Conservation (phyloP, 1,140 invertebrate genomes). For the Thaumatotibia leucotreta region DNA sequence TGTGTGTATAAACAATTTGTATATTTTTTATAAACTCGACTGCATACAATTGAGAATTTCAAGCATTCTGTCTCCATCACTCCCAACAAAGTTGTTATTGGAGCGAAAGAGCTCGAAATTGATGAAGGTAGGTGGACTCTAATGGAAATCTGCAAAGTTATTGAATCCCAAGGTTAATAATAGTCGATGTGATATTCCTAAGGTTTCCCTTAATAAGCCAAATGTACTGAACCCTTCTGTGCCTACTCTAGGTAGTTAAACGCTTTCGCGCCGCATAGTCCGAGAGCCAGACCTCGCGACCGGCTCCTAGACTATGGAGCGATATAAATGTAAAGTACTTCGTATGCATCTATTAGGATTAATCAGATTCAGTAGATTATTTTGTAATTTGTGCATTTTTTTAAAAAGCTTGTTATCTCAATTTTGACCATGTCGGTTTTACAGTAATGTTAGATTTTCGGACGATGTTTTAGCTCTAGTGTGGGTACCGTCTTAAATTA, state of each 20-base stretch:
- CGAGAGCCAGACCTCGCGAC: conserved; percentile 16
- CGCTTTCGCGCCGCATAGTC: conserved; percentile 37
- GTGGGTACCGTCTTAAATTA: background rate
- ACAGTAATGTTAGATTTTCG: background rate
- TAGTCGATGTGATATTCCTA: conserved; percentile 68
- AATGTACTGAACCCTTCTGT: conserved; percentile 75
- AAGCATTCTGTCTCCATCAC: too few species aligned
- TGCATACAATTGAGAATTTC: too few species aligned
- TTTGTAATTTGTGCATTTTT: conserved; percentile 9
- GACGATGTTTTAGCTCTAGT: background rate
- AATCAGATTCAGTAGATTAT: conserved; percentile 4
- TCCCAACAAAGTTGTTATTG: too few species aligned
- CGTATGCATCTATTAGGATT: conserved; percentile 31
- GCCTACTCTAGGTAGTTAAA: conserved; percentile 67
- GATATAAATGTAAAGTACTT: conserved; percentile 27
- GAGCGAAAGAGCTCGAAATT: too few species aligned
- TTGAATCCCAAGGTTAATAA: conserved; percentile 43
- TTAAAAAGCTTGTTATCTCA: background rate
- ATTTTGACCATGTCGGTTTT: background rate
- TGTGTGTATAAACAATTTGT: too few species aligned
- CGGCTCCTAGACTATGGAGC: conserved; percentile 19
- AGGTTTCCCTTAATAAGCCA: conserved; percentile 67
- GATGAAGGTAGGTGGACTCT: background rate
- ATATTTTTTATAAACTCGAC: too few species aligned
- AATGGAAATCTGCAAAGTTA: conserved; percentile 47